Percentiles rank a stretch among this genome's conserved stretches.
Evolutionary conservation across 2,797 vertebrate species (phyloP).

Genomic region (Lacerta bilineata): DNA sequence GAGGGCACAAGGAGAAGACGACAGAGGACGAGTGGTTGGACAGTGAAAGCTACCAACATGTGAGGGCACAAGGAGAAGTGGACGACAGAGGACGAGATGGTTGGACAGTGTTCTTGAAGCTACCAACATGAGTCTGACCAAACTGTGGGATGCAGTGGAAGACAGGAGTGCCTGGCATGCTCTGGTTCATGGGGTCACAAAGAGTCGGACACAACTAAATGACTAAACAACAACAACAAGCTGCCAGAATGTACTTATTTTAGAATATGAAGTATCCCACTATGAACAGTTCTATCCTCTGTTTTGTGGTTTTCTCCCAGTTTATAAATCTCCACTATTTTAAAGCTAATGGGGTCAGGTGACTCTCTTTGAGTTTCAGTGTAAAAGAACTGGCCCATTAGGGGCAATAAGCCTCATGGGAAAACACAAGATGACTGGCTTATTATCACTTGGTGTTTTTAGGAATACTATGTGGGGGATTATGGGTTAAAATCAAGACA

Average conservation of each 20-base stretch:
- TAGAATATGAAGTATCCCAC: conserved; percentile 36
- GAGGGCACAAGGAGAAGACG: too few species aligned
- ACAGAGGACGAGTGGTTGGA: too few species aligned
- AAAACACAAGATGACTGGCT: conserved; percentile 16
- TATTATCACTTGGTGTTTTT: background rate
- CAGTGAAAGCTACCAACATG: too few species aligned
- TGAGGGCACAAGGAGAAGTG: too few species aligned
- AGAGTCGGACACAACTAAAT: too few species aligned
- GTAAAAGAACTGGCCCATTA: conserved; percentile 54
- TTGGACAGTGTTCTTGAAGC: too few species aligned
- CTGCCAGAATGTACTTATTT: background rate
- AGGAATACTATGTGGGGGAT: background rate
- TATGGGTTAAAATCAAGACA: conserved; percentile 13
- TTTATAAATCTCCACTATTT: conserved; percentile 34
- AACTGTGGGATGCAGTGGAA: too few species aligned
- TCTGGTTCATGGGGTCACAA: too few species aligned
- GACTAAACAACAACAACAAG: background rate
- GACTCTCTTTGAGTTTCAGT: conserved; percentile 33
- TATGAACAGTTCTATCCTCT: background rate
- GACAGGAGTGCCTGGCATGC: too few species aligned
- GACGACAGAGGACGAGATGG: too few species aligned
- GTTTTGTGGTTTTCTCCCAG: background rate
- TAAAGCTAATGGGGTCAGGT: conserved; percentile 50
- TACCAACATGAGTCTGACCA: too few species aligned
- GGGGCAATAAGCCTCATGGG: conserved; percentile 25